Evolutionary conservation across 2,113 vertebrate genomes (phyloP), one percentile per base, ranked within the genome.

Genomic region (Pituophis catenifer): DNA sequence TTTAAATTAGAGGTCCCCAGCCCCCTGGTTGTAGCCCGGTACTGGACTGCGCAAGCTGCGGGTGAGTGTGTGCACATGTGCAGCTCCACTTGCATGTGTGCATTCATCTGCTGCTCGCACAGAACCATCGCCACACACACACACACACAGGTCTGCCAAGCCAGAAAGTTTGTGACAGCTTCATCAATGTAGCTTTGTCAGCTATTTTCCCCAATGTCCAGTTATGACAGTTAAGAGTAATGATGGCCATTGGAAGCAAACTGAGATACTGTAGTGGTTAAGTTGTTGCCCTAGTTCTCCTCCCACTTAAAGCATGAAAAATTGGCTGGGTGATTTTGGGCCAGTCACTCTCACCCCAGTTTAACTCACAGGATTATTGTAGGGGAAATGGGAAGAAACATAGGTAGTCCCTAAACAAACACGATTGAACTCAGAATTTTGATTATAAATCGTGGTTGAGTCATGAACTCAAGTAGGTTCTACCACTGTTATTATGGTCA

Each of bases 11-110:
- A 70, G 13, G 65, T 70, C 29, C 65, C 13, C 12, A 70, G n/a
- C 23, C 24, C 23, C 23, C 23, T 8, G 8, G 57, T 24, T 59
- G 8, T 9, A 6, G 58, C 58, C 59, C 3, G 1, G 2, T 26
- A 62, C 3, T 3, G 0, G 24, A 8, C 59, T 8, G 24, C 1
- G 2, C 24, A 62, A 62, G 59, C 3, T 1, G 3, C 2, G 1
- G 59, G 4, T 70, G 62, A 13, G 62, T 33, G 65, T 70, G 12
- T 17, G 65, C 29, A 70, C 29, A 70, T 70, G 65, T 5, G 2
- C 29, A 70, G 65, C 5, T 70, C 29, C 65, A 70, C 29, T 70
- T 33, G 65, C 29, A 70, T 70, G n/a, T 70, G 65, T 1, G 12
- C 65, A 33, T n/a, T 1, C 29, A 70, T 2, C 29, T 70, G 29